These are phyloP conservation scores for Recurvirostra avosetta DNA, from an alignment of 2,113 vertebrate species.

Conservation along the genomic window DNA sequence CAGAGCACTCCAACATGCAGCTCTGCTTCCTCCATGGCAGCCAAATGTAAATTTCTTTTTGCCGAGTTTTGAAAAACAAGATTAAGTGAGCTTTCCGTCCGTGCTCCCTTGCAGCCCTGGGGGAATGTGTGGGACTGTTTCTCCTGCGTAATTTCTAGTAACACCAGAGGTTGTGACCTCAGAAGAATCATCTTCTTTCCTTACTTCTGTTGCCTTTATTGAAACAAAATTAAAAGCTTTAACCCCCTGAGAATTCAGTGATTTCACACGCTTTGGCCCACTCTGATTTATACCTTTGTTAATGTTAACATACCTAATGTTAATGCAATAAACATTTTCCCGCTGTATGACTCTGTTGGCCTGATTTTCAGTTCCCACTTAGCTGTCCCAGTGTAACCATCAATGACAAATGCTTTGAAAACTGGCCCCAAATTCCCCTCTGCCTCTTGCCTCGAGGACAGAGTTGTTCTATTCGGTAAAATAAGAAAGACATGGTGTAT, in stretches of 20 bases:
- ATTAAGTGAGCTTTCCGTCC: neutral
- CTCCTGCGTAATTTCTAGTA: neutral
- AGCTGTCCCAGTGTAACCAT: neutral
- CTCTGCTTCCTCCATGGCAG: neutral
- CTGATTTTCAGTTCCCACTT: neutral
- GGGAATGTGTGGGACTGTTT: neutral
- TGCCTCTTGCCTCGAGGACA: neutral
- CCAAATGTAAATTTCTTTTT: neutral
- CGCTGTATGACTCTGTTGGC: neutral
- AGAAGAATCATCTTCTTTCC: neutral
- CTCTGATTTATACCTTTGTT: constrained; percentile 34
- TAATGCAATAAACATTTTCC: constrained; percentile 17
- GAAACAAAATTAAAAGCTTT: constrained; percentile 23
- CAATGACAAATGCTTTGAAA: constrained; percentile 20
- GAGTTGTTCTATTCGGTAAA: neutral
- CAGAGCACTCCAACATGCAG: neutral
- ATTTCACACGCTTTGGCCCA: neutral
- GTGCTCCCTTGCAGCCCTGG: neutral
- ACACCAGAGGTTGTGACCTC: neutral
- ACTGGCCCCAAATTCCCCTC: constrained; percentile 5
- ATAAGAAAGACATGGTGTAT: neutral
- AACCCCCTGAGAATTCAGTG: neutral
- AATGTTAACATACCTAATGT: neutral
- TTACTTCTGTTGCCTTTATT: neutral
- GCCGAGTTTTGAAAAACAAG: neutral